Evolutionary conservation across 2,797 vertebrate species (phyloP).

Genomic region (Rhodeus uyekii): DNA sequence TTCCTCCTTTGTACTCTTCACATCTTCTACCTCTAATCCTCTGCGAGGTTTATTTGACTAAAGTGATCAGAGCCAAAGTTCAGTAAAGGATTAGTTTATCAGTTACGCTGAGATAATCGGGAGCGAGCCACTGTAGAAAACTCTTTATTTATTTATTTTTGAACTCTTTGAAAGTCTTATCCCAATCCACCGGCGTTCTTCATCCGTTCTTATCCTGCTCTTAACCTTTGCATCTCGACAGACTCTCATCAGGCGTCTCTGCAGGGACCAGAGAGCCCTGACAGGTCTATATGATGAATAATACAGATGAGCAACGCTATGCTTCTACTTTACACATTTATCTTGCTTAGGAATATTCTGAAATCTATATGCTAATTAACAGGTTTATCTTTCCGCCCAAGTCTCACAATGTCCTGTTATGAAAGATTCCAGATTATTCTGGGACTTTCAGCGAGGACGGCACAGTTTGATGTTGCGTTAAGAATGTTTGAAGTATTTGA

Average conservation of each 20-base stretch:
- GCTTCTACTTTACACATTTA: slow-evolving; percentile 48
- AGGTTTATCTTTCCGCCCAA: slow-evolving; percentile 18
- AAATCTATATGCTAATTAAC: slow-evolving; percentile 44
- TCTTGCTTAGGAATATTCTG: slow-evolving; percentile 10
- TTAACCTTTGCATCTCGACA: slow-evolving; percentile 41
- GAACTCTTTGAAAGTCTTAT: slow-evolving; percentile 29
- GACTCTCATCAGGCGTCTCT: slow-evolving; percentile 9
- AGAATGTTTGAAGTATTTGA: not conserved
- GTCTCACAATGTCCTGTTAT: not conserved
- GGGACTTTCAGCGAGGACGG: not conserved
- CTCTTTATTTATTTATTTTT: not conserved
- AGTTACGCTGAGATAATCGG: slow-evolving; percentile 7
- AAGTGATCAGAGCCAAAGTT: slow-evolving; percentile 28
- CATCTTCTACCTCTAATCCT: slow-evolving; percentile 29
- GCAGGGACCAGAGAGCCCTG: slow-evolving; percentile 13
- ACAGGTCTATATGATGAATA: slow-evolving; percentile 1
- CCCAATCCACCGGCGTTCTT: slow-evolving; percentile 32
- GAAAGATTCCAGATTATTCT: slow-evolving; percentile 4
- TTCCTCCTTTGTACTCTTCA: not conserved
- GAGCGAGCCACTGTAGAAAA: not conserved
- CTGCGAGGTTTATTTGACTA: not conserved
- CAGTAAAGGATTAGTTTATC: slow-evolving; percentile 30
- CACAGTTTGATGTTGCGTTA: not conserved
- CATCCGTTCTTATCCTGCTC: slow-evolving; percentile 40
- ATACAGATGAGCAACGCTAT: not conserved